phyloP scores from a whole-genome alignment of 2,888 invertebrate genomes.

The Cheiracanthium punctorium region DNA sequence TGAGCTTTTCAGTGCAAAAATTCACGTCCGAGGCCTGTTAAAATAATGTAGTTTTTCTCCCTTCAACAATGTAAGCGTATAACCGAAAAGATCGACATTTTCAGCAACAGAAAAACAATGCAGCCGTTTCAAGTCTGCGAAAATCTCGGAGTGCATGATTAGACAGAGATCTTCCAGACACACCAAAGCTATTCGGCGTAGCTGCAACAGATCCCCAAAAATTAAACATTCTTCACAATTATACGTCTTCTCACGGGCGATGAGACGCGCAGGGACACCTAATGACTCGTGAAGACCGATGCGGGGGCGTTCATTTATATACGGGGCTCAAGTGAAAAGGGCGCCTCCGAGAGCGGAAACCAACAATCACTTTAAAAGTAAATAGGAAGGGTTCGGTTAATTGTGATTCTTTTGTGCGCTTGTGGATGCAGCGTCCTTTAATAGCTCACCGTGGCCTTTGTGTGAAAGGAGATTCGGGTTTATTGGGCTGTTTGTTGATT shows the following conservation, averaged over 20 bases:
- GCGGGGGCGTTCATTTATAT: not conserved
- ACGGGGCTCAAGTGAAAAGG: not conserved
- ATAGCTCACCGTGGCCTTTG: no score
- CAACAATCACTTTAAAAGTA: not conserved
- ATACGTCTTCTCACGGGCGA: not conserved
- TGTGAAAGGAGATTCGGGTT: no score
- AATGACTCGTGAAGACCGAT: not conserved
- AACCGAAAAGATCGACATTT: no score
- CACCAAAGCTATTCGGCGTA: no score
- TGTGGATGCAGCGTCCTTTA: not conserved
- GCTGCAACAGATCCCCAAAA: not conserved
- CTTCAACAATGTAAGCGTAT: no score
- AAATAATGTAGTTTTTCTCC: no score
- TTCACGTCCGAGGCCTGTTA: no score
- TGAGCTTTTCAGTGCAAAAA: no score
- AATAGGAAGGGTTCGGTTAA: not conserved
- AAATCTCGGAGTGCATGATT: not conserved
- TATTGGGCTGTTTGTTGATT: no score
- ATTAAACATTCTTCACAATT: not conserved
- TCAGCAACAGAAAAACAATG: not conserved
- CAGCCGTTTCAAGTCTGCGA: not conserved
- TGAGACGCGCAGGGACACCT: not conserved
- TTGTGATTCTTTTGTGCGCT: not conserved
- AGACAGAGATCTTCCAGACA: not conserved
- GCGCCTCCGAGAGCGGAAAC: not conserved